phyloP scores from a whole-genome alignment of 2,113 vertebrate species.

The Prunella himalayana region DNA sequence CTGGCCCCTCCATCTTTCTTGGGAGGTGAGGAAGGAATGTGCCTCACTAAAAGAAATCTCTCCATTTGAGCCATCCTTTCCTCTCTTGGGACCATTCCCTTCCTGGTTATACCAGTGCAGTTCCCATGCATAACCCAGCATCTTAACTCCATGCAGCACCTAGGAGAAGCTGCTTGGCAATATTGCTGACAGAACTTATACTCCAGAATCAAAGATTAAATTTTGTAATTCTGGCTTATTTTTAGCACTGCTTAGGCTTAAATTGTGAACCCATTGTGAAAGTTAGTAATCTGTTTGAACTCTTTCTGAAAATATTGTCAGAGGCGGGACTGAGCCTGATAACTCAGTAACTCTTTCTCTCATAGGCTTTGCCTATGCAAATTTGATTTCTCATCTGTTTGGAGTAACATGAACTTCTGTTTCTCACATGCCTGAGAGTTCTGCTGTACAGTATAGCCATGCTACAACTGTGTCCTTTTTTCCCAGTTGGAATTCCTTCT shows the following conservation, averaged over 20 bases:
- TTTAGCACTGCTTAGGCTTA: neutral
- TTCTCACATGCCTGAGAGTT: neutral
- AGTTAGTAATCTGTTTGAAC: neutral
- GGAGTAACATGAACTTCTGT: neutral
- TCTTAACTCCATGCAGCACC: neutral
- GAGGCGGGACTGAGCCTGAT: neutral
- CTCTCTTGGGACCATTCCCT: neutral
- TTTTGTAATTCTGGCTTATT: neutral
- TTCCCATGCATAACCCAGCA: neutral
- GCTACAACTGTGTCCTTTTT: neutral
- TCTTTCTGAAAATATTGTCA: neutral
- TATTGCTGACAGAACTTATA: neutral
- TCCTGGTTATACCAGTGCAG: neutral
- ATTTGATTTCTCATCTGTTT: neutral
- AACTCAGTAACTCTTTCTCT: neutral
- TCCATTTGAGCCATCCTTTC: neutral
- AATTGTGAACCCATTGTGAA: neutral
- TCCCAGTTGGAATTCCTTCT: neutral
- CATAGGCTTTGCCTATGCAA: neutral
- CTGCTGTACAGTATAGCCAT: neutral
- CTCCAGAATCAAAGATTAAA: neutral
- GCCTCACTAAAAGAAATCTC: neutral
- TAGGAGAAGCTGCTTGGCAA: neutral
- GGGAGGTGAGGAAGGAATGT: neutral
- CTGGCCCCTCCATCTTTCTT: neutral